Evolutionary conservation across 2,113 vertebrate species (phyloP).

Genomic region (Dipodomys ordii): DNA sequence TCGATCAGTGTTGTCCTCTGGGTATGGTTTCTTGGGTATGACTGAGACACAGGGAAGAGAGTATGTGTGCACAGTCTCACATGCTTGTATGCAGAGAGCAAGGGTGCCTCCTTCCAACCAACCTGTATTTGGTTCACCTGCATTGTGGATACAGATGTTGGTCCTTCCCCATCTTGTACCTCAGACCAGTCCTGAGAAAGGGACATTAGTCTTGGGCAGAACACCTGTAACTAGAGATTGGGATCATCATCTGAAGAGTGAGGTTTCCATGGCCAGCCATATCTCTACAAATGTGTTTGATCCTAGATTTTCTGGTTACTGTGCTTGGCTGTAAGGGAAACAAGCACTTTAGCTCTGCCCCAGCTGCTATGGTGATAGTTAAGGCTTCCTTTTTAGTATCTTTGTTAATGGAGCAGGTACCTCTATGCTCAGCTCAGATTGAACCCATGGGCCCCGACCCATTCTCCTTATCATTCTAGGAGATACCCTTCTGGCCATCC

Average conservation of each 20-base stretch:
- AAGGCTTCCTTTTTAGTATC: background rate
- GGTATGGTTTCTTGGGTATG: conserved; percentile 11
- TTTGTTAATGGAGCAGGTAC: conserved; percentile 12
- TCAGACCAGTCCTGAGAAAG: background rate
- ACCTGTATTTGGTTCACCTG: background rate
- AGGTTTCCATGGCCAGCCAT: background rate
- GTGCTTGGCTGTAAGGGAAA: background rate
- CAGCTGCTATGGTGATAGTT: background rate
- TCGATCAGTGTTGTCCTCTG: background rate
- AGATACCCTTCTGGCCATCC: conserved; percentile 96
- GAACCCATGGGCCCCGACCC: conserved; percentile 51
- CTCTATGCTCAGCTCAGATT: conserved; percentile 46
- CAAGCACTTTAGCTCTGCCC: conserved; percentile 31
- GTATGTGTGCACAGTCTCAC: background rate
- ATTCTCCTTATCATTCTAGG: conserved; percentile 86
- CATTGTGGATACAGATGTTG: background rate
- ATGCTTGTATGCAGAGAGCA: background rate
- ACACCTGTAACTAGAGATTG: background rate
- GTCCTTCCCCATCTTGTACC: background rate
- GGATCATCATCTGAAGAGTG: background rate
- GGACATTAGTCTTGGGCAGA: conserved; percentile 9
- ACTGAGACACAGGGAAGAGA: background rate
- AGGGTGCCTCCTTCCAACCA: background rate
- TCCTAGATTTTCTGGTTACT: conserved; percentile 58
- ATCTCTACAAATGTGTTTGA: background rate